These are phyloP conservation scores for Ceratotherium simum DNA, from an alignment of 2,113 vertebrate species.

Conservation along the genomic window DNA sequence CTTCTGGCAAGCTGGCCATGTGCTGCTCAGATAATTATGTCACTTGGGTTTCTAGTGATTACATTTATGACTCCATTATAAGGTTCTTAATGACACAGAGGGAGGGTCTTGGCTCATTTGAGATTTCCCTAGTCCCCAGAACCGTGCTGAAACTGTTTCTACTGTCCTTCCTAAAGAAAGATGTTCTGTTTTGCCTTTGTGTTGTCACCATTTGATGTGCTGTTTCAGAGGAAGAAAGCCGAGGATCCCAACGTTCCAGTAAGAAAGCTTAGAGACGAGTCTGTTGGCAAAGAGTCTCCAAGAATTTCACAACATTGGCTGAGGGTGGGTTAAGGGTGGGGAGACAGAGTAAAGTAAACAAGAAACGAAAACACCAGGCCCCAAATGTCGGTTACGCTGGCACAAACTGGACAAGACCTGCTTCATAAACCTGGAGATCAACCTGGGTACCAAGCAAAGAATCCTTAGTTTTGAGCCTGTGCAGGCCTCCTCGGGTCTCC, in stretches of 20 bases:
- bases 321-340: background rate
- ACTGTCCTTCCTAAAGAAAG: background rate
- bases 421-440: background rate
- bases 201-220: background rate
- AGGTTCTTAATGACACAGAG: background rate
- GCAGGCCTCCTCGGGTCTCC: background rate
- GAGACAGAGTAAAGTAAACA: background rate
- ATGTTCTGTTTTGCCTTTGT: background rate
- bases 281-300: background rate
- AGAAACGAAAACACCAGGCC: background rate
- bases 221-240: background rate
- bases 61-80: background rate
- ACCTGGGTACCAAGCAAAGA: background rate
- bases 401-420: background rate
- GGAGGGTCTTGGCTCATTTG: background rate
- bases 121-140: background rate
- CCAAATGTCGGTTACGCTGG: background rate
- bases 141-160: background rate
- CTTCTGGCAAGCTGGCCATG: background rate
- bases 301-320: background rate
- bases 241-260: background rate
- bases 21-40: background rate
- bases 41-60: background rate
- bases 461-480: background rate
- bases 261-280: background rate